phyloP scores from a whole-genome alignment of 2,113 vertebrate genomes.

The Theristicus caerulescens region DNA sequence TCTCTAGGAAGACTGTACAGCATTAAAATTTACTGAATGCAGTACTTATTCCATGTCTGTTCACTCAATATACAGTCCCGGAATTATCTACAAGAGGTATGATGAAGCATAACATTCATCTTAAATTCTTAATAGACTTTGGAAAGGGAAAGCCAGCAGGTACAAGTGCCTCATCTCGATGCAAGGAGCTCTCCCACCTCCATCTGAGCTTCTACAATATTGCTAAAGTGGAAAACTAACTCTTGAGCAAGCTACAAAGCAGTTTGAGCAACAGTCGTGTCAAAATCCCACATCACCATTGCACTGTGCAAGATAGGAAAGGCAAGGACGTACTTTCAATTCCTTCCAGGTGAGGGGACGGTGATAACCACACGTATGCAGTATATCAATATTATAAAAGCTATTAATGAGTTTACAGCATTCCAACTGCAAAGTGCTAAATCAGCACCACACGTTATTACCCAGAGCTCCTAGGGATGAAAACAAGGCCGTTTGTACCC shows the following conservation, averaged over 20 bases:
- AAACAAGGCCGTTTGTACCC: background rate
- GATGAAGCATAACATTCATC: background rate
- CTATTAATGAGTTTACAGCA: background rate
- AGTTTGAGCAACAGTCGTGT: background rate
- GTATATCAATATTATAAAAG: accelerated
- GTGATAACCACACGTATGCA: accelerated
- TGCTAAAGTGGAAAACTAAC: background rate
- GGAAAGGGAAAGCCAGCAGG: background rate
- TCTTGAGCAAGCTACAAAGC: background rate
- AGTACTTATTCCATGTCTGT: background rate
- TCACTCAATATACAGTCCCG: background rate
- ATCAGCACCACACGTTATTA: background rate
- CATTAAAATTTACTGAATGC: background rate
- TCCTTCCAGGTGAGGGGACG: background rate
- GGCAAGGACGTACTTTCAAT: background rate
- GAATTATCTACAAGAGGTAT: background rate
- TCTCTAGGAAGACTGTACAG: background rate
- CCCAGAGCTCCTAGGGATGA: background rate
- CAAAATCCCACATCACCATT: background rate
- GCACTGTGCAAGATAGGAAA: background rate
- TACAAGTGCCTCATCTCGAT: background rate
- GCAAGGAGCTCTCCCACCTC: background rate
- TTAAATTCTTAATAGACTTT: background rate
- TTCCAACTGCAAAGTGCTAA: background rate
- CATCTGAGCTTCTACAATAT: background rate